Conservation (phyloP, 2,113 vertebrate genomes). For the Scomber colias region DNA sequence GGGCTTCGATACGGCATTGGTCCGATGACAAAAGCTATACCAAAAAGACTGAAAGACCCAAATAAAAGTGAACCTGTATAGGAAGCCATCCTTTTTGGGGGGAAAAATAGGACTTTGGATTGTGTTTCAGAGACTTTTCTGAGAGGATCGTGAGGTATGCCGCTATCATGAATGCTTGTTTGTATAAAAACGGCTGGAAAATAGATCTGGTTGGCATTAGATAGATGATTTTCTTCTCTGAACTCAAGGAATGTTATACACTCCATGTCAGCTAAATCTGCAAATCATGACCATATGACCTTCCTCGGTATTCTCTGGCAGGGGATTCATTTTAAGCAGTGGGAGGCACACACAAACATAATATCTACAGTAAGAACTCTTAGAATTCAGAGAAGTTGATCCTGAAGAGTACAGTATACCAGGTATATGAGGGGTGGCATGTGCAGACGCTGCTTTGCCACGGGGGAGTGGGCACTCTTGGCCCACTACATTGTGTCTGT, state of each 20-base stretch:
- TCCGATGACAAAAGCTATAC: slow-evolving; percentile 73
- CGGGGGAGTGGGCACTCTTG: slow-evolving; percentile 66
- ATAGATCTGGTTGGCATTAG: slow-evolving; percentile 79
- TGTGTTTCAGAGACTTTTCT: slow-evolving; percentile 51
- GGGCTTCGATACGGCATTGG: slow-evolving; percentile 68
- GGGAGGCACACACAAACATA: slow-evolving; percentile 63
- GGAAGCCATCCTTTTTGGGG: slow-evolving; percentile 35
- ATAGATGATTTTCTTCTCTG: slow-evolving; percentile 72
- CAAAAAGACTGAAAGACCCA: slow-evolving; percentile 63
- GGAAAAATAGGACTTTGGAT: slow-evolving; percentile 39
- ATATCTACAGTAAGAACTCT: slow-evolving; percentile 43
- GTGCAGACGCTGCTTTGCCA: slow-evolving; percentile 28
- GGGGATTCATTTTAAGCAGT: slow-evolving; percentile 61
- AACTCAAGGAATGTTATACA: slow-evolving; percentile 82
- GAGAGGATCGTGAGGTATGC: slow-evolving; percentile 57
- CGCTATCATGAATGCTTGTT: slow-evolving; percentile 61
- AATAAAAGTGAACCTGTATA: slow-evolving; percentile 68
- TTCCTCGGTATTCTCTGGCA: slow-evolving; percentile 69
- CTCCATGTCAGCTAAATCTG: slow-evolving; percentile 77
- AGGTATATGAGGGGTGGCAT: slow-evolving; percentile 52
- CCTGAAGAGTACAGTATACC: slow-evolving; percentile 57
- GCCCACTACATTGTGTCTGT: slow-evolving; percentile 75
- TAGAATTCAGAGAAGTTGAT: slow-evolving; percentile 46
- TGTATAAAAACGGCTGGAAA: slow-evolving; percentile 65
- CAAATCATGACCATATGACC: slow-evolving; percentile 83